phyloP scores from a whole-genome alignment of 92 coral and sea anemone genomes.

The Porites divaricata region DNA sequence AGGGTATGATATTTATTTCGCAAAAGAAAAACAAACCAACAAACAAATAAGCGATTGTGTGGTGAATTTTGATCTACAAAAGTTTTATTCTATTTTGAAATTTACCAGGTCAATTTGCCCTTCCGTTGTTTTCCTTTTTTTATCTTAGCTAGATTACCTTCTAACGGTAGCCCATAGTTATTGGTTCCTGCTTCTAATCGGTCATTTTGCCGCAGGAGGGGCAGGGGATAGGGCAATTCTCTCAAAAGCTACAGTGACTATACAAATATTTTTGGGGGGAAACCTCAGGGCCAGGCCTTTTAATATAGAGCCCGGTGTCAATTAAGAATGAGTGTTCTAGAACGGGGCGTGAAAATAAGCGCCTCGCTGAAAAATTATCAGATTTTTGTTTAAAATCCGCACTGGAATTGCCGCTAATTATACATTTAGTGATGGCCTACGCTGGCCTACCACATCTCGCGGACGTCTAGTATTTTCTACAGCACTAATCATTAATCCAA shows the following conservation, averaged over 20 bases:
- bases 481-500: no score
- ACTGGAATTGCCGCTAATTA: no score
- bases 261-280: background rate
- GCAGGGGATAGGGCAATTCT: slow-evolving; percentile 1
- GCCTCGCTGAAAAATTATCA: no score
- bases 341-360: no score
- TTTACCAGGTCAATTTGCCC: no score
- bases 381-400: no score
- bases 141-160: slow-evolving; percentile 4
- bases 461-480: no score
- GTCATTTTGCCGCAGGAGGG: background rate
- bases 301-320: slow-evolving; percentile 16
- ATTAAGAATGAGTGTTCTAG: slow-evolving; percentile 13
- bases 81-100: background rate
- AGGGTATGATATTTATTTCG: no score
- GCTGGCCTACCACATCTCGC: no score
- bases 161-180: background rate
- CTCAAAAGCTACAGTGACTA: slow-evolving; percentile 3
- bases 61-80: slow-evolving; percentile 17
- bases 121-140: background rate
- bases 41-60: background rate
- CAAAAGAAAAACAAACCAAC: no score
- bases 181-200: no score
- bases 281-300: slow-evolving; percentile 16
- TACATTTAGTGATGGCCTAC: no score